Evolutionary conservation across 2,113 vertebrate species (phyloP).

Genomic region (Alces alces): DNA sequence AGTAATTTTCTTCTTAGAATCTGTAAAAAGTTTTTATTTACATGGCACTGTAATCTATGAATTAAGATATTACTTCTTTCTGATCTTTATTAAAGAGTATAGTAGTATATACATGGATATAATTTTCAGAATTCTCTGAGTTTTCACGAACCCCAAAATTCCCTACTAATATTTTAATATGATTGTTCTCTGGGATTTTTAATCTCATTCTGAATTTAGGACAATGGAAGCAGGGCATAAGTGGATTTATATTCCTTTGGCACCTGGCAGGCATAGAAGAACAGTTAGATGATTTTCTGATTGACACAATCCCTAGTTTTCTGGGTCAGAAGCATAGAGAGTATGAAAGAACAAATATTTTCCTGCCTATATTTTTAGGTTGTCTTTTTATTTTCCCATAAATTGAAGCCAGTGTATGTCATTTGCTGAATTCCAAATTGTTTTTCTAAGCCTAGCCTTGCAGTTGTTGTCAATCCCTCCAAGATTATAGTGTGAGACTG

Average conservation of each 20-base stretch:
- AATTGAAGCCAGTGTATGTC: background rate
- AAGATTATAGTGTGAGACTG: conserved; percentile 11
- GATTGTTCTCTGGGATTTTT: background rate
- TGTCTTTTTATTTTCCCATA: conserved; percentile 17
- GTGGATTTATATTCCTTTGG: background rate
- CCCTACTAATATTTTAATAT: background rate
- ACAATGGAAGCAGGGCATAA: background rate
- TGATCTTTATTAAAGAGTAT: background rate
- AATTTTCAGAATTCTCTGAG: background rate
- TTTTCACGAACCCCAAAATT: background rate
- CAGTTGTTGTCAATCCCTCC: background rate
- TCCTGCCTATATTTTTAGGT: background rate
- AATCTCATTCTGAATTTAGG: background rate
- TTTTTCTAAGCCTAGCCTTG: conserved; percentile 22
- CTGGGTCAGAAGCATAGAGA: background rate
- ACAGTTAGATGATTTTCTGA: background rate
- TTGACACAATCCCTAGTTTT: background rate
- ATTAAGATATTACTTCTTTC: background rate
- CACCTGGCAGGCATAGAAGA: background rate
- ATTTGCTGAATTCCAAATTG: conserved; percentile 25
- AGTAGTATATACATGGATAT: background rate
- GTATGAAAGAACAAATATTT: conserved; percentile 11
- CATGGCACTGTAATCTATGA: background rate
- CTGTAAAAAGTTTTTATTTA: background rate
- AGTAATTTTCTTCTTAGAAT: background rate